Evolutionary conservation across 2,113 vertebrate species (phyloP).

Genomic region (Penelope pileata): DNA sequence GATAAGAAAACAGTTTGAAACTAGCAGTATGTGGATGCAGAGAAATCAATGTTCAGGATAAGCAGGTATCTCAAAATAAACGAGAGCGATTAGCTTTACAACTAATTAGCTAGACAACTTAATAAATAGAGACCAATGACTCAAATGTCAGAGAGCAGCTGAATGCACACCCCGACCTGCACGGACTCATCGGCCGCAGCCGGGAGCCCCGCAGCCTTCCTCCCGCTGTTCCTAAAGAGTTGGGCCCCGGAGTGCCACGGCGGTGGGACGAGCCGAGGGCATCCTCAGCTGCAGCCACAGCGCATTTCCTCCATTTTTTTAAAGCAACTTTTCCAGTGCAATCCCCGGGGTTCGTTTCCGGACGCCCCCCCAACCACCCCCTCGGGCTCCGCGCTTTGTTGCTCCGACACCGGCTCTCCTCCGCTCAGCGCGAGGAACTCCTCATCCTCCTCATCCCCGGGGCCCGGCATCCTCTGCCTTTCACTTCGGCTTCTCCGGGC

Average conservation of each 20-base stretch:
- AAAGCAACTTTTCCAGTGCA: background rate
- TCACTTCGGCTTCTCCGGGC: background rate
- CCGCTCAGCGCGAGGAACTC: background rate
- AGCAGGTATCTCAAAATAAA: background rate
- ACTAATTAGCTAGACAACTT: too few species aligned
- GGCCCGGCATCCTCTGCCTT: background rate
- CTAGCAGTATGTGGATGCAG: rapidly evolving
- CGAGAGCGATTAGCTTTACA: background rate
- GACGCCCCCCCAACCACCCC: too few species aligned
- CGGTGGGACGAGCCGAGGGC: background rate
- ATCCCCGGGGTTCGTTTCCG: background rate
- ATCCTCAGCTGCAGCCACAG: background rate
- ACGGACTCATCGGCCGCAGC: background rate
- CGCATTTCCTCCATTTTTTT: background rate
- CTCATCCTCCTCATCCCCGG: background rate
- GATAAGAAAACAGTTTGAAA: background rate
- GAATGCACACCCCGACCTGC: background rate
- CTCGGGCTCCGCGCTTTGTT: background rate
- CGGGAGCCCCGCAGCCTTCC: background rate
- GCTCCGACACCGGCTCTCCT: background rate
- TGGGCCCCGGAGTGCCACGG: background rate
- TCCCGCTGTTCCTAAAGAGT: background rate
- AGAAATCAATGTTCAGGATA: background rate
- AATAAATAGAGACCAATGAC: background rate
- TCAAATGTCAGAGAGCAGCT: background rate